These are phyloP conservation scores for Melieria crassipennis DNA, from an alignment of 2,888 invertebrate genomes.

Conservation along the genomic window DNA sequence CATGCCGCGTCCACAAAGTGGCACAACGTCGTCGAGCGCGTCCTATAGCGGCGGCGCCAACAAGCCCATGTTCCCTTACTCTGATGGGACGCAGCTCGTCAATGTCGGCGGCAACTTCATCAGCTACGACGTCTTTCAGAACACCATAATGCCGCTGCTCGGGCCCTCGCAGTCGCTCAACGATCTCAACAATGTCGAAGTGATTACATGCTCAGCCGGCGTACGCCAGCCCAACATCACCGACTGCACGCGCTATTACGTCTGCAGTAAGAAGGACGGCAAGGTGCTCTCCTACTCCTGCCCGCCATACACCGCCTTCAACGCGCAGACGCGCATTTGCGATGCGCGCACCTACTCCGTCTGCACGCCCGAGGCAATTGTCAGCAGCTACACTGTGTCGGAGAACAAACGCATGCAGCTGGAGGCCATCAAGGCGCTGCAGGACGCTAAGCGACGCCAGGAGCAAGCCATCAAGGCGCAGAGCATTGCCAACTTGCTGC, in stretches of 20 bases:
- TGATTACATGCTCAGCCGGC: conserved; percentile 65
- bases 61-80: conserved; percentile 41
- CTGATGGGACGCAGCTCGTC: conserved; percentile 52
- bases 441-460: conserved; percentile 59
- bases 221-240: conserved; percentile 67
- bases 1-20: conserved; percentile 44
- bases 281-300: conserved; percentile 66
- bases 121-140: conserved; percentile 59
- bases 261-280: conserved; percentile 66
- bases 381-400: conserved; percentile 51
- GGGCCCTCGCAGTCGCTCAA: conserved; percentile 42
- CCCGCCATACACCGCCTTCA: conserved; percentile 67
- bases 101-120: conserved; percentile 61
- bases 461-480: conserved; percentile 58
- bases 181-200: conserved; percentile 56
- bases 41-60: conserved; percentile 31
- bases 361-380: conserved; percentile 55
- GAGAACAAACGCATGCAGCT: conserved; percentile 59
- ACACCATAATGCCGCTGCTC: conserved; percentile 57
- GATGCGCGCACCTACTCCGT: conserved; percentile 63
- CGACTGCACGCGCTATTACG: conserved; percentile 67
- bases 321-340: conserved; percentile 65
- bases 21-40: conserved; percentile 16
- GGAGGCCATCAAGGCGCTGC: conserved; percentile 59
- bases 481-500: conserved; percentile 56